Conservation (phyloP, 2,888 invertebrate genomes). For the Cosmorhoe ocellata region DNA sequence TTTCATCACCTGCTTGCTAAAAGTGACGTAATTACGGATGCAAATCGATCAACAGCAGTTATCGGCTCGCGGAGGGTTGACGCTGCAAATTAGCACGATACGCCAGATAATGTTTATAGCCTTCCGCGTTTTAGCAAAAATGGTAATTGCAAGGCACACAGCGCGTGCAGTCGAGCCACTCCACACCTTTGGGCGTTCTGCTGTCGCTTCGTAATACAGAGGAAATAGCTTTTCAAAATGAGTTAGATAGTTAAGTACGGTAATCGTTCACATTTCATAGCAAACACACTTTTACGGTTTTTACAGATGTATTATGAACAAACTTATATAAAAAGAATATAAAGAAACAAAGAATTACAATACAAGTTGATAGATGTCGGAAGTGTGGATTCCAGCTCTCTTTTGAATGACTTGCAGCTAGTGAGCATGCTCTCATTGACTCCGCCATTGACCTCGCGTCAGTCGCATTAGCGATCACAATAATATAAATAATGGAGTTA, state of each 20-base stretch:
- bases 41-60: constrained; percentile 80
- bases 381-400: constrained; percentile 74
- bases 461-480: constrained; percentile 63
- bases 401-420: constrained; percentile 75
- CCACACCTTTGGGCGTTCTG: constrained; percentile 34
- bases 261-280: constrained; percentile 6
- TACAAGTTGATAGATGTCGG: constrained; percentile 67
- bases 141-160: constrained; percentile 59
- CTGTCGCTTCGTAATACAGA: constrained; percentile 30
- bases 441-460: constrained; percentile 74
- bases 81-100: constrained; percentile 77
- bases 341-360: constrained; percentile 59
- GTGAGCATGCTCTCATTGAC: constrained; percentile 77
- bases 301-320: constrained; percentile 11
- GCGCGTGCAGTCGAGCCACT: constrained; percentile 35
- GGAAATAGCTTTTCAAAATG: constrained; percentile 25
- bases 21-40: constrained; percentile 81
- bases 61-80: constrained; percentile 74
- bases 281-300: neutral
- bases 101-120: constrained; percentile 74
- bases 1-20: constrained; percentile 80
- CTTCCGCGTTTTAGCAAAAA: constrained; percentile 70
- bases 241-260: no score
- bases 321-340: constrained; percentile 31
- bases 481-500: constrained; percentile 72